Evolutionary conservation across 2,113 vertebrate genomes (phyloP).

Genomic region (Thamnaconus septentrionalis): DNA sequence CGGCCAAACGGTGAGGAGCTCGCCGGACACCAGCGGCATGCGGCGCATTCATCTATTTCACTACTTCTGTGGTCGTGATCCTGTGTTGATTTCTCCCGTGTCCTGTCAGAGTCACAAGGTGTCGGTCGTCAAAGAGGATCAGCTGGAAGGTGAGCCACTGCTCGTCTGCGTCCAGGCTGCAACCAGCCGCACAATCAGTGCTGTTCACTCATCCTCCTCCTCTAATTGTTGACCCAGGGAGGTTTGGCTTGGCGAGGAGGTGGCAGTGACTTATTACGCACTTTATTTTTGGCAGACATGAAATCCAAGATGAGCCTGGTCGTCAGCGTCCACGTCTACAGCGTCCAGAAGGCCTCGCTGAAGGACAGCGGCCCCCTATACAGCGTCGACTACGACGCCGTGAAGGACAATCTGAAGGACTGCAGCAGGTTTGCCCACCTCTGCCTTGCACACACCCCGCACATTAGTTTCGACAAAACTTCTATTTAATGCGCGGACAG

Average conservation of each 20-base stretch:
- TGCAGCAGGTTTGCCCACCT: conserved; percentile 83
- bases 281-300: conserved; percentile 73
- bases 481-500: too few relatives aligned
- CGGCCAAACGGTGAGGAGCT: conserved; percentile 79
- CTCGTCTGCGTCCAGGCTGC: too few relatives aligned
- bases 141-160: conserved; percentile 84
- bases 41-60: too few relatives aligned
- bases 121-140: conserved; percentile 92
- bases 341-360: conserved; percentile 90
- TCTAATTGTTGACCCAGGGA: neutral
- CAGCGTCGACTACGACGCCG: conserved; percentile 91
- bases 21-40: neutral
- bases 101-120: conserved; percentile 90
- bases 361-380: conserved; percentile 93
- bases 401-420: conserved; percentile 89
- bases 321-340: conserved; percentile 92
- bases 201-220: neutral
- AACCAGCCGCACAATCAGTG: neutral
- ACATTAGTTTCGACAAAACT: neutral
- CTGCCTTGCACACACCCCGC: neutral
- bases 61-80: neutral
- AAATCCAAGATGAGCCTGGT: conserved; percentile 85
- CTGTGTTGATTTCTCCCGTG: neutral
- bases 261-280: too few relatives aligned
- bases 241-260: too few relatives aligned